Evolutionary conservation across 2,888 invertebrate genomes (phyloP), one percentile per base, ranked within the genome.

Genomic region (Hemistola chrysoprasaria): DNA sequence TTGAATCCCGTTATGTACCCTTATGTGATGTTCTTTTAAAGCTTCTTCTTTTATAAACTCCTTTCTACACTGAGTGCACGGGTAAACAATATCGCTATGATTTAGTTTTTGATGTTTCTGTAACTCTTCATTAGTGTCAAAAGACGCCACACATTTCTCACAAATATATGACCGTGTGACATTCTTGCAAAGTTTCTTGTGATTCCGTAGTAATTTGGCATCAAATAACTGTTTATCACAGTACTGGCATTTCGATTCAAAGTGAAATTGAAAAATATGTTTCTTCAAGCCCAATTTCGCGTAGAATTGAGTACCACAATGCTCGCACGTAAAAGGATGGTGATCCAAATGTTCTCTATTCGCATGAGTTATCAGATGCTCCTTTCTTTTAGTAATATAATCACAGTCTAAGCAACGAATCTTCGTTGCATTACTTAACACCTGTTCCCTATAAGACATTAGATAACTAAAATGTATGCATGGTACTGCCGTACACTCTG

Each of bases 311-410:
- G 70, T 70, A 0, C 59, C 62, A 20, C 79, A 79, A 26, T 67
- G 60, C 0, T 61, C 59, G 36, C 79, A 79, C 1, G 67, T 66
- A 32, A 71, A 78, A 0, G 79, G 78, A 37, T 73, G 73, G 37
- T 75, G 65, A 8, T 76, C 62, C 24, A 79, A 65, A 57, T 79
- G 79, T 37, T 73, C 75, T 8, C 76, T 53, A 27, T 79, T 79
- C 0, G 62, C 69, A 43, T 79, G 79, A 0, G 63, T 59, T 0
- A 79, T 64, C 3, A 79, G 47, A 25, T 71, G 65, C 29, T 73
- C 71, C 25, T 75, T 77, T 9, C 71, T 60, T 6, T 65, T 60
- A 8, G 72, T 75, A 0, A 62, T 59, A 43, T 71, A 78, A 33
- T 77, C 71, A 37, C 78, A 79, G 48, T 76, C 74, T 1, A 65